Evolutionary conservation across 2,888 invertebrate species (phyloP).

Genomic region (Diachrysia chrysitis): DNA sequence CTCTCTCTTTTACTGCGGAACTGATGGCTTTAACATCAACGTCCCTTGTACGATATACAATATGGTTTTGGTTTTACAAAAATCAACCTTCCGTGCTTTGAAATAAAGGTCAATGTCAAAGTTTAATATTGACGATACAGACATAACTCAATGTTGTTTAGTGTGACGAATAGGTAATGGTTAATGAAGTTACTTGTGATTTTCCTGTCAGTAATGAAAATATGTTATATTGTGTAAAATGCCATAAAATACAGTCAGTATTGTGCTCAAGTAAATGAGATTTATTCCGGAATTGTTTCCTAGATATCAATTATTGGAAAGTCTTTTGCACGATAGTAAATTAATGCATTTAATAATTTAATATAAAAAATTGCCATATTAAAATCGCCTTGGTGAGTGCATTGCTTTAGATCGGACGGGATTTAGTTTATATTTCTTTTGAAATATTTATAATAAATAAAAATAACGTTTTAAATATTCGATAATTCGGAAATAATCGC

Average conservation of each 20-base stretch:
- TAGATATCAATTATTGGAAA: neutral
- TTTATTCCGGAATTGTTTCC: neutral
- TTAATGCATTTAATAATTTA: too few relatives aligned
- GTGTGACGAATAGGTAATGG: constrained; percentile 49
- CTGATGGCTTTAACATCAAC: neutral
- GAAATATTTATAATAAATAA: too few relatives aligned
- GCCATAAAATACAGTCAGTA: constrained; percentile 15
- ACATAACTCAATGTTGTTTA: constrained; percentile 11
- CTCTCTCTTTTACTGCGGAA: neutral
- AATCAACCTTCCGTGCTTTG: neutral
- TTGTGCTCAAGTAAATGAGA: neutral
- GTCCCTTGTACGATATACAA: neutral
- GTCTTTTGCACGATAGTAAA: neutral
- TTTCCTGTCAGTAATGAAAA: constrained; percentile 40
- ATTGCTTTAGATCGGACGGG: too few relatives aligned
- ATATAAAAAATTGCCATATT: too few relatives aligned
- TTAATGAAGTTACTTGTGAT: constrained; percentile 28
- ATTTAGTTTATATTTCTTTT: too few relatives aligned
- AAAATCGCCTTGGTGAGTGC: too few relatives aligned
- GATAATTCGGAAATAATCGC: too few relatives aligned
- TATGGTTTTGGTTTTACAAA: neutral
- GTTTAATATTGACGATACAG: constrained; percentile 13
- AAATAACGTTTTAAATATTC: too few relatives aligned
- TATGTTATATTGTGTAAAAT: constrained; percentile 31
- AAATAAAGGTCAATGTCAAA: constrained; percentile 9